Percentiles rank a stretch among this genome's conserved stretches.
Evolutionary conservation across 2,797 vertebrate genomes (phyloP).

Genomic region (Gymnopithys bicolor): DNA sequence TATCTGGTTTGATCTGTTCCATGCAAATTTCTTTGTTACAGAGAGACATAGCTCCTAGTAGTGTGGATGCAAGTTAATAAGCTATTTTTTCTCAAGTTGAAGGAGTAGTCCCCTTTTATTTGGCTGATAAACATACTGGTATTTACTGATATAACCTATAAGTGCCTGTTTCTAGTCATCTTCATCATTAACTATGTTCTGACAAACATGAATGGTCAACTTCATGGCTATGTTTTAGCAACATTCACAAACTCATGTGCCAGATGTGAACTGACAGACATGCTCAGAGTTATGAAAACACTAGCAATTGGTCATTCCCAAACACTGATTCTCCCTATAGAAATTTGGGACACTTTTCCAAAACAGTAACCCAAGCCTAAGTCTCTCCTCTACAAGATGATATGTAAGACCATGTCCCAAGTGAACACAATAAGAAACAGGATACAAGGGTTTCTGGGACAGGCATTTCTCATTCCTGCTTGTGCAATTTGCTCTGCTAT

Average conservation of each 20-base stretch:
- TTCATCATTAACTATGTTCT: not conserved
- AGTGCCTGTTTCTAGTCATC: not conserved
- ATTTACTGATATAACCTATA: not conserved
- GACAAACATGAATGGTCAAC: not conserved
- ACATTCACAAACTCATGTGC: not conserved
- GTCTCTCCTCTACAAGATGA: not conserved
- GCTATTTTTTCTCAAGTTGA: not conserved
- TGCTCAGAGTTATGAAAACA: not conserved
- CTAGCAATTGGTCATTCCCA: not conserved
- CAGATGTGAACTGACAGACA: not conserved
- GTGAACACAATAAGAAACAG: not conserved
- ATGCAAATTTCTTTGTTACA: not conserved
- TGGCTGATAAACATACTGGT: not conserved
- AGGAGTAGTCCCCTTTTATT: not conserved
- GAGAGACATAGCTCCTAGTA: not conserved
- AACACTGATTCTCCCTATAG: not conserved
- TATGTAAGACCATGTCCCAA: not conserved
- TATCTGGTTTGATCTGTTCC: not conserved
- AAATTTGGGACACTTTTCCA: not conserved
- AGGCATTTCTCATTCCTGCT: slow-evolving; percentile 21
- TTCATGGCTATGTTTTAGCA: not conserved
- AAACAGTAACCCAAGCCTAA: not conserved
- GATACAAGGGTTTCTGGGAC: not conserved
- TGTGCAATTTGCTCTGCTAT: slow-evolving; percentile 40
- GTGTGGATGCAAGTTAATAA: not conserved